Evolutionary conservation across 2,113 vertebrate genomes (phyloP), one percentile per base, ranked within the genome.

Genomic region (Chelonoidis abingdonii): DNA sequence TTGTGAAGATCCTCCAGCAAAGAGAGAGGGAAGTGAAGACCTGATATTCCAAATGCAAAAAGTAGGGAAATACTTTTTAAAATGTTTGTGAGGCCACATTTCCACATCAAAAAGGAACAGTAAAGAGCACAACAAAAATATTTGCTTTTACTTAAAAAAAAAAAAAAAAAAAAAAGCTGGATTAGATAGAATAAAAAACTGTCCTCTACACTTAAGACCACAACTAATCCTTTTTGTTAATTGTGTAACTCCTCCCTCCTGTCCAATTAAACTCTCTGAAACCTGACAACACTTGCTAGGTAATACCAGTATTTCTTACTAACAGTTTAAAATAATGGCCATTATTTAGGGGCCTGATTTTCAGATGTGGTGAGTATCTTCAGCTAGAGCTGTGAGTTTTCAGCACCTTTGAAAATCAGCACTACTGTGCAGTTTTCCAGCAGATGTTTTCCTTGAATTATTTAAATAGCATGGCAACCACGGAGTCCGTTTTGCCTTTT

Each of bases 381-480:
- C 62, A 69, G 62, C 35, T 69, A 69, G 35, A 69, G 62, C 35
- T 69, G 62, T n/a, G 62, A 69, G 62, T 9, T 35, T 35, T 69
- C 35, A 38, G 17, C 65, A 72, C 16, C 65, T n/a, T 21, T 72
- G n/a, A 72, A n/a, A 38, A 31, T 72, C 44, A 84, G 29, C 41
- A 27, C 54, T 83, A 52, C 31, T 89, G 69, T 88, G n/a, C 47
- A 89, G 90, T 54, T 44, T 88, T 89, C 83, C 94, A 80, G 59
- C 83, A 84, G 93, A 93, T 44, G 17, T 50, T 69, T 62, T 94
- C 87, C 86, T 49, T 87, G 35, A 53, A 83, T 96, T 92, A 88
- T 90, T 97, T 93, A 92, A 96, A 47, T 93, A 44, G 44, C 44
- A 8, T 44, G 44, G 44, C 44, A 44, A 44, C 44, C 6, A 44